Percentiles rank a stretch among this genome's conserved stretches.
phyloP scores from a whole-genome alignment of 64 coral and sea anemone genomes.

The Montipora cactus region DNA sequence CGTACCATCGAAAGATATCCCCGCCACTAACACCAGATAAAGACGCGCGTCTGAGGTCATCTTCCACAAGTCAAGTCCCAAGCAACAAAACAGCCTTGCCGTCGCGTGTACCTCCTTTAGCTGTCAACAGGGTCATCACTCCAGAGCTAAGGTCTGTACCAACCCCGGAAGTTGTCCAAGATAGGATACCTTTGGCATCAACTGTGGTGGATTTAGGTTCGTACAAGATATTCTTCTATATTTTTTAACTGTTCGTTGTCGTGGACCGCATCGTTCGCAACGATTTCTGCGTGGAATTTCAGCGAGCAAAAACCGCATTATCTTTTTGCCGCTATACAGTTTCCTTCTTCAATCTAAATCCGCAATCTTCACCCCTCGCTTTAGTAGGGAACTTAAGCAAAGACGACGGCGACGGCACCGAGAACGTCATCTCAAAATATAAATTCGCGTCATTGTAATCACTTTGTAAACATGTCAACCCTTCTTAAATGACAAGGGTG shows the following conservation, averaged over 20 bases:
- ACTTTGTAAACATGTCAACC: too few species aligned
- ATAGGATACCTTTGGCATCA: not conserved
- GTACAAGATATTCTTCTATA: not conserved
- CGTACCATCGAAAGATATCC: slow-evolving; percentile 29
- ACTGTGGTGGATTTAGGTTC: slow-evolving; percentile 4
- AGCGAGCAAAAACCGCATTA: too few species aligned
- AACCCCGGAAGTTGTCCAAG: not conserved
- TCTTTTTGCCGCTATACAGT: too few species aligned
- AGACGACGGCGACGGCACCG: too few species aligned
- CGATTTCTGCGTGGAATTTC: too few species aligned
- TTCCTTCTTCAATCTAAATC: too few species aligned
- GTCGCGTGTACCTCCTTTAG: slow-evolving; percentile 14
- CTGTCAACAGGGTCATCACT: not conserved
- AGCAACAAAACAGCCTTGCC: not conserved
- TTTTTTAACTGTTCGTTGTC: not conserved
- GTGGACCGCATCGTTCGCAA: too few species aligned
- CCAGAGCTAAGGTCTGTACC: slow-evolving; percentile 9
- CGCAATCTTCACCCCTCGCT: too few species aligned
- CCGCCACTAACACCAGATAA: slow-evolving; percentile 22
- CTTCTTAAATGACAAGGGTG: too few species aligned
- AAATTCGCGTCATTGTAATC: too few species aligned
- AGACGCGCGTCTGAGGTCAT: not conserved
- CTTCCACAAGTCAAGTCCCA: not conserved
- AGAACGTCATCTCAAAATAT: too few species aligned
- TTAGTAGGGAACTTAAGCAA: too few species aligned